Conservation (phyloP, 2,888 invertebrate species). For the Acanthopleura granulata region DNA sequence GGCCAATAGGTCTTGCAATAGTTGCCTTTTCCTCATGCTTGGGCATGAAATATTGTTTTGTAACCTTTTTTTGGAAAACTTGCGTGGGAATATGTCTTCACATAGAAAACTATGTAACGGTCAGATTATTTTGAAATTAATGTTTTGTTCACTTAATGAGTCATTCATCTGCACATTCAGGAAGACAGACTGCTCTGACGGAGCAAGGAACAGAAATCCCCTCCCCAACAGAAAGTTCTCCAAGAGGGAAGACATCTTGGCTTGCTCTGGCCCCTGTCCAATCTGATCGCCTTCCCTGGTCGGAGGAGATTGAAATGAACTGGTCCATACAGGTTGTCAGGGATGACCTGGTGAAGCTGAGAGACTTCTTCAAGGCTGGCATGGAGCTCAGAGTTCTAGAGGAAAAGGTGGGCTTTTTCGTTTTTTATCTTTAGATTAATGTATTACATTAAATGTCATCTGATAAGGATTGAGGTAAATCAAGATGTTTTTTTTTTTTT, state of each 20-base stretch:
- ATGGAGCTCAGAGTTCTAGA: constrained; percentile 63
- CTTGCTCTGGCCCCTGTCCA: constrained; percentile 44
- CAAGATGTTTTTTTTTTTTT: no score
- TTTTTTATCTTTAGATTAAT: neutral
- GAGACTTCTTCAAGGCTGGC: constrained; percentile 63
- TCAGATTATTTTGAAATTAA: no score
- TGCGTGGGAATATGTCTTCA: no score
- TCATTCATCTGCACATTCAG: neutral
- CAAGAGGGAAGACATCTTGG: constrained; percentile 1
- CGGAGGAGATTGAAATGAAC: constrained; percentile 57
- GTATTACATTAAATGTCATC: no score
- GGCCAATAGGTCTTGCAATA: no score
- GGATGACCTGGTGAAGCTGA: constrained; percentile 57
- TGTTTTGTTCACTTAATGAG: no score
- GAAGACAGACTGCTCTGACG: neutral
- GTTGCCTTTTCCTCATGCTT: no score
- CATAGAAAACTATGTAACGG: no score
- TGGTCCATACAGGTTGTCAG: constrained; percentile 52
- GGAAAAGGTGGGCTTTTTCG: constrained; percentile 53
- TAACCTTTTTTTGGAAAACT: no score
- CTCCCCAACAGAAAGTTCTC: neutral
- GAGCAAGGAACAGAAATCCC: no score
- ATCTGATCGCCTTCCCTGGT: constrained; percentile 50
- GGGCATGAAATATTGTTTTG: no score
- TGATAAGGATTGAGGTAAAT: no score